These are phyloP conservation scores for Sitta europaea DNA, from an alignment of 2,113 vertebrate species.

Conservation along the genomic window DNA sequence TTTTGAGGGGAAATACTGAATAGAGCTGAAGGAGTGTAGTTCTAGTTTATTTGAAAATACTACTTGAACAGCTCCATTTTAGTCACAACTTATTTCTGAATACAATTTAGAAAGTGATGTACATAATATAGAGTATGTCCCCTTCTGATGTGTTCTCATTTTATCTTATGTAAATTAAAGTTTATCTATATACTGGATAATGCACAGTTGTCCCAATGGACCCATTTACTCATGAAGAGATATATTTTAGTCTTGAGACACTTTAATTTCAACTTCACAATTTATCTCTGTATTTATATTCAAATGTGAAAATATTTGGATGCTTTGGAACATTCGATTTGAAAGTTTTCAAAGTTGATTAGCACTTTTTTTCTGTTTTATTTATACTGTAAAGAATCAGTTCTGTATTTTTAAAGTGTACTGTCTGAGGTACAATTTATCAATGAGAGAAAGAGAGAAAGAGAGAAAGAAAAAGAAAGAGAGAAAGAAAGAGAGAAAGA, in stretches of 20 bases:
- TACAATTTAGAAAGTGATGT: background rate
- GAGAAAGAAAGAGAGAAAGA: too few species aligned
- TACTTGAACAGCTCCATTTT: background rate
- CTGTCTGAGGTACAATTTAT: background rate
- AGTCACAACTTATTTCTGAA: background rate
- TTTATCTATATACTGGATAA: background rate
- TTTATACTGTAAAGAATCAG: background rate
- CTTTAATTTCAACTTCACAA: background rate
- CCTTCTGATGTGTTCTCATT: background rate
- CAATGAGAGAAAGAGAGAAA: background rate
- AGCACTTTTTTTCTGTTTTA: background rate
- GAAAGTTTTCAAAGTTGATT: background rate
- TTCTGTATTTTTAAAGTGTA: background rate
- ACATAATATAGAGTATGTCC: background rate
- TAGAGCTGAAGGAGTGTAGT: background rate
- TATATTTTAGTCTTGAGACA: background rate
- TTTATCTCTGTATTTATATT: background rate
- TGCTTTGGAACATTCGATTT: background rate
- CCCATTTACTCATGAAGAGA: background rate
- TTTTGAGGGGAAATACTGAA: background rate
- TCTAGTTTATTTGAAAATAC: background rate
- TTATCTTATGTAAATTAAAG: background rate
- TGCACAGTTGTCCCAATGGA: background rate
- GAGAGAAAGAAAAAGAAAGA: background rate
- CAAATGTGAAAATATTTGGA: background rate